Evolutionary conservation across 2,797 vertebrate species (phyloP), one percentile per base, ranked within the genome.

Genomic region (Pipistrellus nathusii): DNA sequence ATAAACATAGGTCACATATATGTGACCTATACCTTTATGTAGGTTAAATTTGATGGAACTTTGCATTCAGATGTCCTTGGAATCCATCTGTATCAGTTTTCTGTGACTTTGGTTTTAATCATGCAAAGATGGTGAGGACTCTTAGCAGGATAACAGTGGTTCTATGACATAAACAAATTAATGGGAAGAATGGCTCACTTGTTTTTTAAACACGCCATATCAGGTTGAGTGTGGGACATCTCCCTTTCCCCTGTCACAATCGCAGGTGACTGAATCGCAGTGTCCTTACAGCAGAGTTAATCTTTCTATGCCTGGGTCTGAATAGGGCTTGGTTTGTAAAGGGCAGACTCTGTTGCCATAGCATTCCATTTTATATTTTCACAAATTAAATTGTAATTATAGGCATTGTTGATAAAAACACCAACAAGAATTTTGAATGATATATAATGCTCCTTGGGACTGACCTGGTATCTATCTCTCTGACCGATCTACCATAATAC

Each of bases 71-170:
- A 44, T 94, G 82, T 89, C 90, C 91, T 94, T 97, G 87, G 89
- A 90, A 55, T 93, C 68, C 66, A 69, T 82, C 62, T 78, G 15
- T 15, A 75, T 85, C 51, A 13, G 9, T 84, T 95, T 93, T 85
- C 92, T 93, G 23, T 94, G 90, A 93, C 78, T 93, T 96, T 91
- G 44, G 86, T 84, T 94, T 95, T 95, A 88, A 30, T 73, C 35
- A 32, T 51, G 77, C 13, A 75, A 80, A 18, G 78, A 62, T 55
- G 38, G 35, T n/a, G 73, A 82, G 46, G 17, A 57, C 5, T 81
- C 84, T 93, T 23, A 69, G 80, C 92, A 96, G 62, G 32, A 18
- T 69, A 75, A 78, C 84, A 78, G 2, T 77, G 44, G 51, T 55
- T 90, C 89, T 89, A 14, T 44, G 93, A 82, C n/a, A 75, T 88